A percentile compares a stretch with the other conserved stretches of the same genome.
These are phyloP conservation scores for Pseudopipra pipra DNA, from an alignment of 2,113 vertebrate genomes.

Conservation along the genomic window DNA sequence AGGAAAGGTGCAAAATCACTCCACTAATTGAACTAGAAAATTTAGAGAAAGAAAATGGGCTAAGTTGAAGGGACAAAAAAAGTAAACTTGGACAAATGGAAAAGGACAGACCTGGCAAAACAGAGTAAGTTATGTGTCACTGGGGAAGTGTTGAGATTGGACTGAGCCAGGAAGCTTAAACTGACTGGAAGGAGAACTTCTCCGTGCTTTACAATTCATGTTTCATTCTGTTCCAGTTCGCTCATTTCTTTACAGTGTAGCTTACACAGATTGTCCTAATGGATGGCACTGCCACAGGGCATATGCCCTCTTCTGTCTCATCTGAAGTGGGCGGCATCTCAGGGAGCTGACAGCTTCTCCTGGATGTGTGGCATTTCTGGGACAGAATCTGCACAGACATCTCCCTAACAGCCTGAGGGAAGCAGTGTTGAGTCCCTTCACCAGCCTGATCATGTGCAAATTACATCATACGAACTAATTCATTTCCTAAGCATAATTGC, in stretches of 20 bases:
- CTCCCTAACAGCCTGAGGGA: not conserved
- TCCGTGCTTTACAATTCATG: not conserved
- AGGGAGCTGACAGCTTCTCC: constrained; percentile 37
- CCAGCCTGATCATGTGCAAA: constrained; percentile 33
- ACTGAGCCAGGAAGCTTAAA: not conserved
- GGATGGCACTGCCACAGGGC: constrained; percentile 14
- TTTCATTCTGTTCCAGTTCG: not conserved
- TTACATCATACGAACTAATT: constrained; percentile 20
- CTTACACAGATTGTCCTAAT: constrained; percentile 1
- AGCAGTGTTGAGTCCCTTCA: not conserved
- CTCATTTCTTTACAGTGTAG: not conserved
- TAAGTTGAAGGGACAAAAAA: constrained; percentile 17
- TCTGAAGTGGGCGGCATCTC: not conserved
- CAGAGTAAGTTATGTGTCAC: not conserved
- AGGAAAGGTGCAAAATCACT: not conserved
- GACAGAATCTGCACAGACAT: constrained; percentile 51
- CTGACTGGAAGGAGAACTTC: not conserved
- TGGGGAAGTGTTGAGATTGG: not conserved
- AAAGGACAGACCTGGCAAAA: constrained; percentile 30
- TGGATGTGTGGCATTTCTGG: constrained; percentile 17
- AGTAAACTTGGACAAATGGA: not conserved
- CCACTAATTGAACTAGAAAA: not conserved
- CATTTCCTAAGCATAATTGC: constrained; percentile 32
- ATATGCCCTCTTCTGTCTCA: not conserved
- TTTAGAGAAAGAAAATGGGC: not conserved